Percentiles rank a stretch among this genome's conserved stretches.
Evolutionary conservation across 2,113 vertebrate genomes (phyloP).

Genomic region (Labeo rohita): DNA sequence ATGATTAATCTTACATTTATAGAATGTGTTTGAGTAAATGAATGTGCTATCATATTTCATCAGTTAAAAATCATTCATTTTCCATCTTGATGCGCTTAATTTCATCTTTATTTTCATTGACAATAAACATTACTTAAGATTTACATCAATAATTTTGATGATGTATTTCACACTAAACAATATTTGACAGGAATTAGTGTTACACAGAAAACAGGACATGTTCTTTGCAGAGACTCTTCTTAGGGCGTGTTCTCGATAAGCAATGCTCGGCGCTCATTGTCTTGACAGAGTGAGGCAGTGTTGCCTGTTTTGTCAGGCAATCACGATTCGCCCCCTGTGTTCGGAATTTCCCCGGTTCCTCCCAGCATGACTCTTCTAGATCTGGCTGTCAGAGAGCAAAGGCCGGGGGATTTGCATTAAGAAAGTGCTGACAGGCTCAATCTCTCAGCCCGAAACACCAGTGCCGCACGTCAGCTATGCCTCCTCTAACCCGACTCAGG

Average conservation of each 20-base stretch:
- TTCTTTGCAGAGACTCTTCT: slow-evolving; percentile 6
- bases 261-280: slow-evolving; percentile 36
- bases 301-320: slow-evolving; percentile 60
- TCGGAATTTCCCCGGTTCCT: slow-evolving; percentile 68
- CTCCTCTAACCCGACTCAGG: slow-evolving; percentile 36
- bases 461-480: slow-evolving; percentile 20
- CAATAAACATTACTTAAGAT: neutral
- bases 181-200: neutral
- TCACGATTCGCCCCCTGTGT: slow-evolving; percentile 47
- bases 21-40: neutral
- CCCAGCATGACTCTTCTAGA: slow-evolving; percentile 63
- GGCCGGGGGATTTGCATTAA: slow-evolving; percentile 60
- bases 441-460: slow-evolving; percentile 56
- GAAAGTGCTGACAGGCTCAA: slow-evolving; percentile 70
- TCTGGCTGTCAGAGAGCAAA: slow-evolving; percentile 53
- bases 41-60: no score
- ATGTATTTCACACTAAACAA: neutral
- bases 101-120: no score
- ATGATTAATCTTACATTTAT: neutral
- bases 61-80: no score
- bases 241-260: slow-evolving; percentile 34
- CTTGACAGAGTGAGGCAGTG: slow-evolving; percentile 42
- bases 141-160: neutral
- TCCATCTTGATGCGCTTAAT: no score
- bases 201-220: neutral